Percentiles rank a stretch among this genome's conserved stretches.
Conservation (phyloP, 2,888 invertebrate genomes). For the Tryphoninae sp. region DNA sequence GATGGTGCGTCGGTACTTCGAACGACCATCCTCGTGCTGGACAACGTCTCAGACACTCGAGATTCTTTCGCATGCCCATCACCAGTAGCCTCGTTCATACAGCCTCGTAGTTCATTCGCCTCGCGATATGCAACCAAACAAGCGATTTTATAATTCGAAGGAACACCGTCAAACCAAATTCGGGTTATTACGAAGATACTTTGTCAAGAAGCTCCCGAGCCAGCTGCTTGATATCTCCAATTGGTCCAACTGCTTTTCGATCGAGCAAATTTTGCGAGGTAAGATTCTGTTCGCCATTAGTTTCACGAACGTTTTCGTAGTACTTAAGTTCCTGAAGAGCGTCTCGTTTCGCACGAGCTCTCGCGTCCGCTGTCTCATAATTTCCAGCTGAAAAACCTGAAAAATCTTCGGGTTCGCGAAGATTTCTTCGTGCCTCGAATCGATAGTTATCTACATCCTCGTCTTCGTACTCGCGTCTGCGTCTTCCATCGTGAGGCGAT, state of each 20-base stretch:
- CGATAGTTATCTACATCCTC: conserved; percentile 32
- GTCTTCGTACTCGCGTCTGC: conserved; percentile 42
- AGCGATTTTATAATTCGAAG: conserved; percentile 1
- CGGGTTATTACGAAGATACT: conserved; percentile 60
- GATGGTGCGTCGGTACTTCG: background rate
- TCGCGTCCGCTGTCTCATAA: conserved; percentile 10
- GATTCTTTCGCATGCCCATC: background rate
- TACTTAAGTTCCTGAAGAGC: conserved; percentile 34
- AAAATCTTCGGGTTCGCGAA: conserved; percentile 8
- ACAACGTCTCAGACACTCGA: background rate
- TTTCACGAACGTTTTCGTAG: conserved; percentile 50
- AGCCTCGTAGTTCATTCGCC: conserved; percentile 66
- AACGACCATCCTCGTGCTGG: background rate
- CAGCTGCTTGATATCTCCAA: conserved; percentile 71
- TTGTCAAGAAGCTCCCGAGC: conserved; percentile 70
- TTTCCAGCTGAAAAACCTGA: background rate
- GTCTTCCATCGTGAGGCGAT: conserved; percentile 42
- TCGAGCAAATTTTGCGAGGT: conserved; percentile 25
- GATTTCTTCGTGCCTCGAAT: conserved; percentile 13
- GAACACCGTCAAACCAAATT: background rate
- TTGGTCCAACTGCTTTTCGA: conserved; percentile 60
- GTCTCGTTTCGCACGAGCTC: conserved; percentile 44
- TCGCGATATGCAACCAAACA: conserved; percentile 29
- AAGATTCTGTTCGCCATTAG: conserved; percentile 17
- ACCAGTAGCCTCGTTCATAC: conserved; percentile 9